Evolutionary conservation across 2,888 invertebrate species (phyloP).

Genomic region (Meliscaeva auricollis): DNA sequence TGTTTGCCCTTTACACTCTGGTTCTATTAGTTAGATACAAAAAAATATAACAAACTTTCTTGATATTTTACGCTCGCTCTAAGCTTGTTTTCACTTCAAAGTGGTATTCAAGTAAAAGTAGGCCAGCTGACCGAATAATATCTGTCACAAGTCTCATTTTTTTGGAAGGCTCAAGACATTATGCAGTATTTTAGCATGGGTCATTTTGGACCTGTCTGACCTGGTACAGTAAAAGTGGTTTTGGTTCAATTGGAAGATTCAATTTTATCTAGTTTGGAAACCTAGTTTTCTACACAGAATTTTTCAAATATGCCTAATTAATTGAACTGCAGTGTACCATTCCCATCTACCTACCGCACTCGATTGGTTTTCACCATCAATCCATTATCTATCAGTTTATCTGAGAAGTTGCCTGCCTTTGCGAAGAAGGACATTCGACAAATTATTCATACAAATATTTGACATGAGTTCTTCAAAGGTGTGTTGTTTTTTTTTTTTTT

Average conservation of each 20-base stretch:
- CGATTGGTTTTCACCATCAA: slow-evolving; percentile 31
- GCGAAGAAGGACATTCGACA: slow-evolving; percentile 51
- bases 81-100: too few relatives aligned
- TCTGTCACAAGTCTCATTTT: too few relatives aligned
- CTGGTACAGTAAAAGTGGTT: too few relatives aligned
- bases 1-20: not conserved
- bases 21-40: not conserved
- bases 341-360: slow-evolving; percentile 45
- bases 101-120: too few relatives aligned
- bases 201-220: too few relatives aligned
- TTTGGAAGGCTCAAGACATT: too few relatives aligned
- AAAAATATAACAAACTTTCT: not conserved
- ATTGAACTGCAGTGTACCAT: not conserved
- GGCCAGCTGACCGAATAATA: too few relatives aligned
- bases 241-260: too few relatives aligned
- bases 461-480: slow-evolving; percentile 50
- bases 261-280: too few relatives aligned
- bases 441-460: slow-evolving; percentile 74
- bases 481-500: not conserved
- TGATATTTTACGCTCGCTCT: not conserved
- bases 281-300: too few relatives aligned
- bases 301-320: not conserved
- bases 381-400: slow-evolving; percentile 54
- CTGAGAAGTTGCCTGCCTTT: slow-evolving; percentile 27
- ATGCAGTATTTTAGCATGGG: too few relatives aligned